Percentiles rank a stretch among this genome's conserved stretches.
These are phyloP conservation scores for Echinops telfairi DNA, from an alignment of 2,113 vertebrate genomes.

Conservation along the genomic window DNA sequence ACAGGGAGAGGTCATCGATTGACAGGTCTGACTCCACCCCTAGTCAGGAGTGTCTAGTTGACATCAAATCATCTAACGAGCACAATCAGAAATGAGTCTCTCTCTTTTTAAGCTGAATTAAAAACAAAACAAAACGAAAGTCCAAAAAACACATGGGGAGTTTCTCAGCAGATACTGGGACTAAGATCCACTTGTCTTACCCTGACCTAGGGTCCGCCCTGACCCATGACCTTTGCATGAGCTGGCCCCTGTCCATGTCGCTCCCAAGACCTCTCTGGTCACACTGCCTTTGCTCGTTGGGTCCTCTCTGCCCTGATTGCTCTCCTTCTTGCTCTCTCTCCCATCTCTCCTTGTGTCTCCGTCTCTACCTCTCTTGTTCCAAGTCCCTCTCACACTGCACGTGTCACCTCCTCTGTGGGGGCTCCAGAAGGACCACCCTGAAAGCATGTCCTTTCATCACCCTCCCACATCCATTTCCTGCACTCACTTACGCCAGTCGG, in stretches of 20 bases:
- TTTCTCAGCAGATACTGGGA: background rate
- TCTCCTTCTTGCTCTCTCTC: too few relatives aligned
- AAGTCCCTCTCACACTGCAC: background rate
- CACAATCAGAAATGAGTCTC: too few relatives aligned
- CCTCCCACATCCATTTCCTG: background rate
- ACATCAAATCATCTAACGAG: too few relatives aligned
- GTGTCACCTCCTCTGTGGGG: background rate
- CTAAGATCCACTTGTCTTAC: background rate
- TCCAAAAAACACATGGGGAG: background rate
- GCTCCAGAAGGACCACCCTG: background rate
- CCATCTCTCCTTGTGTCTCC: too few relatives aligned
- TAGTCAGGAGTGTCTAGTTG: too few relatives aligned
- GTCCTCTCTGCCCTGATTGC: too few relatives aligned
- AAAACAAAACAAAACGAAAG: background rate
- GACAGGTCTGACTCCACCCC: too few relatives aligned
- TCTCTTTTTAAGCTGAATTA: too few relatives aligned
- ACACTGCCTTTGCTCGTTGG: background rate
- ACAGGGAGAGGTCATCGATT: too few relatives aligned
- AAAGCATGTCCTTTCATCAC: background rate
- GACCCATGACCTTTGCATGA: background rate
- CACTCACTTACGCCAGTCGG: fast-evolving
- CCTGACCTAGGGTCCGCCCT: too few relatives aligned
- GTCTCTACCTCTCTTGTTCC: background rate
- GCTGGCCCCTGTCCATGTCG: background rate
- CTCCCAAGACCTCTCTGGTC: too few relatives aligned